These are phyloP conservation scores for Muntiacus reevesi DNA, from an alignment of 2,113 vertebrate genomes.

Conservation along the genomic window DNA sequence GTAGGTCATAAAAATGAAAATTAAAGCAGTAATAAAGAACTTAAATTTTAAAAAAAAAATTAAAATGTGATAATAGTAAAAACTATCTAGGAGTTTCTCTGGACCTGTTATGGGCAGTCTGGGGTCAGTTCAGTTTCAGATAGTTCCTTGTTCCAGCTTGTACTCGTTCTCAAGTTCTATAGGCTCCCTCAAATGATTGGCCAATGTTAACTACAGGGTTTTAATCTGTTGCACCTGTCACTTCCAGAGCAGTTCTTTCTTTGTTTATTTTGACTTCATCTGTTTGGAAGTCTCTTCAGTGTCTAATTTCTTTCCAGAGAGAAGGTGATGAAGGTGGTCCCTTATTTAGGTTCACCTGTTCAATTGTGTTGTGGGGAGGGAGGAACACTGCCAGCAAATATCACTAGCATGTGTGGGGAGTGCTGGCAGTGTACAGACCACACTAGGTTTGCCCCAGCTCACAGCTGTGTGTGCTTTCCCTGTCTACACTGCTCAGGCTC, in stretches of 20 bases:
- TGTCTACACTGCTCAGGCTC: background rate
- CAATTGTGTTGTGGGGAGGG: background rate
- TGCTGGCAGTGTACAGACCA: background rate
- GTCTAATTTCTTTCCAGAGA: background rate
- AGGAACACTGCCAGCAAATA: background rate
- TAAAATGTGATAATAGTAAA: background rate
- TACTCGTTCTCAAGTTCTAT: background rate
- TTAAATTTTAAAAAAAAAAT: no score
- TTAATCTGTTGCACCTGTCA: background rate
- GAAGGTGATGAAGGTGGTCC: background rate
- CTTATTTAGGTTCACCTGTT: background rate
- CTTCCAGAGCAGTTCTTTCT: background rate
- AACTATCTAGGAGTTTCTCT: background rate
- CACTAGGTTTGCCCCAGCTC: background rate
- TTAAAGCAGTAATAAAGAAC: background rate
- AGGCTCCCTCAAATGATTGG: background rate
- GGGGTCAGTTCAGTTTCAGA: background rate
- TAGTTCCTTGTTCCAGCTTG: background rate
- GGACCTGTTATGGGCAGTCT: background rate
- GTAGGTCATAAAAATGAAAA: background rate
- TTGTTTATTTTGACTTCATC: background rate
- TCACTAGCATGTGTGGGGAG: accelerated
- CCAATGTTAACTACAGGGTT: background rate
- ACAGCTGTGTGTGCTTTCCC: background rate
- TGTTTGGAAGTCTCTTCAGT: background rate